These are phyloP conservation scores for Peromyscus maniculatus DNA, from an alignment of 2,113 vertebrate species.

Conservation along the genomic window DNA sequence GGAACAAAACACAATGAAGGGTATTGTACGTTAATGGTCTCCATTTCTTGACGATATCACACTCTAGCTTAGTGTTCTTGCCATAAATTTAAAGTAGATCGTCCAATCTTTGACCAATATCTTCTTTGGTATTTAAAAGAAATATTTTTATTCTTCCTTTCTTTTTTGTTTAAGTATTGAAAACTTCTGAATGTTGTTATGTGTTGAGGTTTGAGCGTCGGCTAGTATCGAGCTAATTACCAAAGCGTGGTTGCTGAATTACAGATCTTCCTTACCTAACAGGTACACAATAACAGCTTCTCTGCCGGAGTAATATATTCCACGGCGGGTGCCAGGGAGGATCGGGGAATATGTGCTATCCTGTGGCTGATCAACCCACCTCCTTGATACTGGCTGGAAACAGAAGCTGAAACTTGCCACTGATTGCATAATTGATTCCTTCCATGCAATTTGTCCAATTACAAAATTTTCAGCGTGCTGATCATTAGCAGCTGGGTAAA, in stretches of 20 bases:
- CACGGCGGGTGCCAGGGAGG: constrained; percentile 72
- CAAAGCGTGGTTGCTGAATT: constrained; percentile 67
- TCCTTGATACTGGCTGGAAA: constrained; percentile 80
- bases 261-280: constrained; percentile 73
- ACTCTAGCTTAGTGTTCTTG: background rate
- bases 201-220: constrained; percentile 37
- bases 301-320: constrained; percentile 77
- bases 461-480: constrained; percentile 64
- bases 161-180: background rate
- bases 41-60: constrained; percentile 43
- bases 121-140: background rate
- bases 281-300: constrained; percentile 70
- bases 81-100: constrained; percentile 43
- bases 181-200: constrained; percentile 33
- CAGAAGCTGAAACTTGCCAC: constrained; percentile 82
- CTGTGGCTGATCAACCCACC: constrained; percentile 73
- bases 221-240: constrained; percentile 63
- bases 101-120: constrained; percentile 1
- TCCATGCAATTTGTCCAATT: constrained; percentile 75
- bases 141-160: background rate
- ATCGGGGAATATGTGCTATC: constrained; percentile 74
- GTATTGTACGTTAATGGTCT: constrained; percentile 60
- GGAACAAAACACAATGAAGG: constrained; percentile 65
- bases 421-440: constrained; percentile 77
- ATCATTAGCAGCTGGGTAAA: constrained; percentile 74